Conservation (phyloP, 37 sponge, comb jelly and placozoan genomes). For the Agelas oroides region DNA sequence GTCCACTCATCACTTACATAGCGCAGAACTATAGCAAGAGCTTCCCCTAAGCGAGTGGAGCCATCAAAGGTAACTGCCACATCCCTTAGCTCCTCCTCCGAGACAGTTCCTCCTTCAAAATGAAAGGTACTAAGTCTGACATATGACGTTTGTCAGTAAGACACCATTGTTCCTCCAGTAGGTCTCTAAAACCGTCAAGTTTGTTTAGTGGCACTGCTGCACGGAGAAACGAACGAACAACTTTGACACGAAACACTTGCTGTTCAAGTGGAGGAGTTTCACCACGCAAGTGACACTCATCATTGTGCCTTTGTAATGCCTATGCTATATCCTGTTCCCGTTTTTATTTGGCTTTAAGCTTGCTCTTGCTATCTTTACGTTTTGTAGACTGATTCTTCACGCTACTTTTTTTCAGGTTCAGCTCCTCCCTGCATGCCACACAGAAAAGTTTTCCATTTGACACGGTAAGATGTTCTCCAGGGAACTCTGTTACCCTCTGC, state of each 20-base stretch:
- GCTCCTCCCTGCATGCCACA: slow-evolving; percentile 52
- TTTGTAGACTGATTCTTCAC: slow-evolving; percentile 39
- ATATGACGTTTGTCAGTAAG: slow-evolving; percentile 17
- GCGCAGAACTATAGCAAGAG: slow-evolving; percentile 39
- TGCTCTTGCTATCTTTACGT: slow-evolving; percentile 7
- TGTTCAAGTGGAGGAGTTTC: slow-evolving; percentile 33
- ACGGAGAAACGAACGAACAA: slow-evolving; percentile 30
- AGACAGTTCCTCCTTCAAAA: slow-evolving; percentile 15
- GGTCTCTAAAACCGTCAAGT: slow-evolving; percentile 21
- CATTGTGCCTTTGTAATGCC: slow-evolving; percentile 10
- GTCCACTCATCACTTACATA: slow-evolving; percentile 40
- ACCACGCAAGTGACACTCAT: slow-evolving; percentile 29
- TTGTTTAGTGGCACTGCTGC: slow-evolving; percentile 48
- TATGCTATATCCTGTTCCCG: slow-evolving; percentile 46
- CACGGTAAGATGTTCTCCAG: slow-evolving; percentile 24
- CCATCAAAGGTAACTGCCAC: slow-evolving; percentile 51
- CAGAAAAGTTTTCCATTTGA: slow-evolving; percentile 48
- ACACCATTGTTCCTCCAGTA: slow-evolving; percentile 38
- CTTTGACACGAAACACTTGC: slow-evolving; percentile 28
- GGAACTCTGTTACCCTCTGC: slow-evolving; percentile 49
- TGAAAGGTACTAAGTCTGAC: slow-evolving; percentile 44
- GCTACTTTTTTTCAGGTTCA: slow-evolving; percentile 30
- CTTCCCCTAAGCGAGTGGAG: slow-evolving; percentile 33
- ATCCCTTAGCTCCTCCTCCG: neutral
- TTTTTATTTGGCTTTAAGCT: no score